phyloP scores from a whole-genome alignment of 2,888 invertebrate species.

The Stenotaenia linearis region DNA sequence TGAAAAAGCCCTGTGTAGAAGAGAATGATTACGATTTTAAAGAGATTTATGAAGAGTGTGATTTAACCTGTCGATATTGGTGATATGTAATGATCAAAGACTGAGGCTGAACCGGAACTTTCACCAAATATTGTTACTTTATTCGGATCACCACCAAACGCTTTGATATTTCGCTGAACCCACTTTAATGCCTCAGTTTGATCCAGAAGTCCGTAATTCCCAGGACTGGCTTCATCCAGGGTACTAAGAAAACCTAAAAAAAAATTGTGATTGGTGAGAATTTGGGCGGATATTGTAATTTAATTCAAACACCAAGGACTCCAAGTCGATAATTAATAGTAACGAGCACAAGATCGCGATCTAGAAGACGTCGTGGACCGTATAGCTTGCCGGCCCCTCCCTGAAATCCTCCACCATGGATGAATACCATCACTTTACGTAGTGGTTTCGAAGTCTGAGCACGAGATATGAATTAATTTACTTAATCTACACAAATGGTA shows the following conservation, averaged over 20 bases:
- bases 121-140: background rate
- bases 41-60: too few relatives aligned
- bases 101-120: background rate
- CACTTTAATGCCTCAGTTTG: slow-evolving; percentile 3
- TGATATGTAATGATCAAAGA: background rate
- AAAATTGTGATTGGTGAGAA: too few relatives aligned
- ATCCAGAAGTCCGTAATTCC: slow-evolving; percentile 11
- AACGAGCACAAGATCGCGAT: slow-evolving; percentile 29
- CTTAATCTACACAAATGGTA: background rate
- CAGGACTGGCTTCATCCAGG: background rate
- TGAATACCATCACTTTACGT: slow-evolving; percentile 16
- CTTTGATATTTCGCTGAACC: background rate
- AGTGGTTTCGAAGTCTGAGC: background rate
- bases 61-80: slow-evolving; percentile 17
- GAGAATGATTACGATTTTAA: background rate
- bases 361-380: slow-evolving; percentile 29
- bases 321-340: slow-evolving; percentile 31
- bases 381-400: background rate
- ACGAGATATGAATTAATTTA: background rate
- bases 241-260: background rate
- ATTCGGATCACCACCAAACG: slow-evolving; percentile 21
- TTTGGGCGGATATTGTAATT: too few relatives aligned
- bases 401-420: slow-evolving; percentile 30
- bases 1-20: background rate
- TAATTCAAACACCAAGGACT: slow-evolving; percentile 31